Evolutionary conservation across 1,140 invertebrate species (phyloP), one percentile per base, ranked within the genome.

Genomic region (Alviniconcha marisindica): DNA sequence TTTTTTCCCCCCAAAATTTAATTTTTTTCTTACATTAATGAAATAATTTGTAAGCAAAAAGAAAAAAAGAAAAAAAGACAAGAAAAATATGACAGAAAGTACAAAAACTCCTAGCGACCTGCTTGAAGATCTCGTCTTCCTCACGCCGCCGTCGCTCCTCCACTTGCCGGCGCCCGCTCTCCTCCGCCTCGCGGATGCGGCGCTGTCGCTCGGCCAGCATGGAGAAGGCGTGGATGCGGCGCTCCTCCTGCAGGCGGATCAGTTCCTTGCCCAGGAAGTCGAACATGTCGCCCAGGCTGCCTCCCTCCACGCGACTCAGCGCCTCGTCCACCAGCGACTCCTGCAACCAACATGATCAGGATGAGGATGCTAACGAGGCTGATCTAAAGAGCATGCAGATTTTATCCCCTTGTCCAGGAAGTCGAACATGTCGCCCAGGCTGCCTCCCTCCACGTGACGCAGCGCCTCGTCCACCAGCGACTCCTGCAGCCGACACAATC

Each of bases 231-330:
- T 96, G 96, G 28, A 95, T 95, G 81, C 94, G 93, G 28, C 96
- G 93, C 92, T 97, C 96, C 84, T 96, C 96, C 81, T 96, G 94
- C 15, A 97, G 92, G 84, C 96, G 94, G 73, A 95, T 91, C 76
- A 96, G 90, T 92, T 97, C 96, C 92, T 96, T 96, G 90, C 95
- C 95, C 28, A 97, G 92, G 92, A 96, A 96, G 91, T 96, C 95
- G 80, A 96, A 88, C 77, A 95, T 94, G 24, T 94, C 94, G 0
- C 95, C 94, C 7, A 96, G 92, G 1, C 95, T 94, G 44, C 94
- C 94, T 7, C 96, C 96, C 89, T 96, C 94, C 38, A 94, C 42
- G 3, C 92, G 86, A 56, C 91, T 90, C 66, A 93, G 76, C 10
- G 89, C 88, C 80, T 92, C 91, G 86, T 93, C 91, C 36, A 93